Conservation (phyloP, 2,113 vertebrate genomes). For the Pheucticus melanocephalus region DNA sequence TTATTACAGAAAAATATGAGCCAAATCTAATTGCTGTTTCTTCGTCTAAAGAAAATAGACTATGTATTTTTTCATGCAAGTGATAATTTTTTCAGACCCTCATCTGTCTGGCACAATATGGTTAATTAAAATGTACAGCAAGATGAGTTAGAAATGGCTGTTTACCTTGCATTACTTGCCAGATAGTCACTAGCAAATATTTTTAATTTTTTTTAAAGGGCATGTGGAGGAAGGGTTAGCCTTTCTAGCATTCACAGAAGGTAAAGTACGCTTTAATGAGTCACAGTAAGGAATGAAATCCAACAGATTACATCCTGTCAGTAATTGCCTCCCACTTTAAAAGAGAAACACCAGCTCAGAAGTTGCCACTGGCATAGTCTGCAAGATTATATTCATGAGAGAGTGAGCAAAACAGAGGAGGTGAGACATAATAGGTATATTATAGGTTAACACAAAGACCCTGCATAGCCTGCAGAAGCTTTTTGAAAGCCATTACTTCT, state of each 20-base stretch:
- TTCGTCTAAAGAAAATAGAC: background rate
- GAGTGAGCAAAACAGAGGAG: background rate
- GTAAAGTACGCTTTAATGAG: background rate
- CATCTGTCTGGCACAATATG: background rate
- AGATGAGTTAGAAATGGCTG: background rate
- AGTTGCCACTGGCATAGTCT: background rate
- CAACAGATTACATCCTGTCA: background rate
- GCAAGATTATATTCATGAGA: background rate
- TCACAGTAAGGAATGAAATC: background rate
- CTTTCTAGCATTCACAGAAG: background rate
- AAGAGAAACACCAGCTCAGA: background rate
- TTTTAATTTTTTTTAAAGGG: background rate
- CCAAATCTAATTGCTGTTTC: background rate
- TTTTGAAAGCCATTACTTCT: conserved; percentile 1
- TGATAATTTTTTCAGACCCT: background rate
- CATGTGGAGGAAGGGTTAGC: background rate
- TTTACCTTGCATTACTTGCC: background rate
- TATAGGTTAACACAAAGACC: background rate
- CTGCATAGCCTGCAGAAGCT: background rate
- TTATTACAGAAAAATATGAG: background rate
- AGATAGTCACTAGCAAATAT: background rate
- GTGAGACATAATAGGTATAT: background rate
- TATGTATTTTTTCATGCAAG: background rate
- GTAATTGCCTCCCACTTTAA: background rate
- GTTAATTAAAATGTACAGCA: background rate